Conservation (phyloP, 2,113 vertebrate species). For the Shinisaurus crocodilurus region DNA sequence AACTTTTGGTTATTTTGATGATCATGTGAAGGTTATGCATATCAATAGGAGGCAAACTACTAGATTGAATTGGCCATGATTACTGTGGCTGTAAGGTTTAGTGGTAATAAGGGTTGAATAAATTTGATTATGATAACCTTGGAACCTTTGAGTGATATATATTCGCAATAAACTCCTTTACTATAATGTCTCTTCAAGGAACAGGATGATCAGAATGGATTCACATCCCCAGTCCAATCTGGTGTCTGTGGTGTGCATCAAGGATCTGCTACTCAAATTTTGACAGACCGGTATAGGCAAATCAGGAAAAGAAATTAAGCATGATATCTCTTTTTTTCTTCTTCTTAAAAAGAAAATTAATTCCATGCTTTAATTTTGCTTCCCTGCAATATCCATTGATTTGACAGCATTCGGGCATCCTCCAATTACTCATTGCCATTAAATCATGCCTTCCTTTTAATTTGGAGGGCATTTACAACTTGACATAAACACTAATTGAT, state of each 20-base stretch:
- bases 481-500: conserved; percentile 25
- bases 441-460: conserved; percentile 25
- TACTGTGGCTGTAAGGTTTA: neutral
- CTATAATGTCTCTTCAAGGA: neutral
- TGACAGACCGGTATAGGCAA: conserved; percentile 2
- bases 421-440: conserved; percentile 22
- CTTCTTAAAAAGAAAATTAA: neutral
- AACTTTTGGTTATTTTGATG: neutral
- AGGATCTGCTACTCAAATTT: conserved; percentile 1
- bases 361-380: neutral
- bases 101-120: neutral
- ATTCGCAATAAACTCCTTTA: neutral
- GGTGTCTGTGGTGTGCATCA: neutral
- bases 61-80: neutral
- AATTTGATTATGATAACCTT: neutral
- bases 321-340: neutral
- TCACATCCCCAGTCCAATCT: neutral
- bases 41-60: neutral
- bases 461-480: conserved; percentile 22
- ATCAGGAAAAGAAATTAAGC: neutral
- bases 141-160: neutral
- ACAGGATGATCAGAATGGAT: neutral
- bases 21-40: neutral
- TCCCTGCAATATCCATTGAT: neutral
- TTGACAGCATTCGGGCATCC: conserved; percentile 17